Conservation (phyloP, 2,113 vertebrate species). For the Parotia lawesii region DNA sequence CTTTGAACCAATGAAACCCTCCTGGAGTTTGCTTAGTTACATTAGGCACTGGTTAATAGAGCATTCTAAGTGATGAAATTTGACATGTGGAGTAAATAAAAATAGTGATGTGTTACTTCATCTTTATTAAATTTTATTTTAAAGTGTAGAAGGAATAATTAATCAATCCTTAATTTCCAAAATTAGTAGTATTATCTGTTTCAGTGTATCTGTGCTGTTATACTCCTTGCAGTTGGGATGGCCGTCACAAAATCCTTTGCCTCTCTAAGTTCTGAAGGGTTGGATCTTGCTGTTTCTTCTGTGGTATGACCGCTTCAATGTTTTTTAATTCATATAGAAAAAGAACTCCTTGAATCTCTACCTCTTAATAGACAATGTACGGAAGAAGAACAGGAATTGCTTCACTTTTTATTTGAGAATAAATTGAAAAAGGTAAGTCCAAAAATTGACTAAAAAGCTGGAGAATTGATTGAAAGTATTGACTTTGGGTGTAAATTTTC, state of each 20-base stretch:
- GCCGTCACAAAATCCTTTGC: background rate
- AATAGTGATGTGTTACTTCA: background rate
- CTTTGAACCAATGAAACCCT: background rate
- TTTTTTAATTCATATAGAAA: slow-evolving; percentile 75
- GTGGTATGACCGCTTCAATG: background rate
- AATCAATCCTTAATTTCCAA: background rate
- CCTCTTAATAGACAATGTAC: slow-evolving; percentile 90
- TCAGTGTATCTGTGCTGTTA: background rate
- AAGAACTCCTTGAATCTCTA: slow-evolving; percentile 94
- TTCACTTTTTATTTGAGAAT: slow-evolving; percentile 96
- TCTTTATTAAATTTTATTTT: background rate
- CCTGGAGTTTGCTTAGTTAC: background rate
- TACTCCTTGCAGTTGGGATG: background rate
- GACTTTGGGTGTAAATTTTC: background rate
- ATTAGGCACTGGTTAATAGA: background rate
- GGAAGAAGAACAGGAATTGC: slow-evolving; percentile 90
- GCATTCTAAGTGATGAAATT: background rate
- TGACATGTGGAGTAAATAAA: background rate
- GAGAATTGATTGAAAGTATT: background rate
- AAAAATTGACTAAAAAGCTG: background rate
- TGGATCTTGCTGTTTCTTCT: background rate
- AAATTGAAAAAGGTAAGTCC: slow-evolving; percentile 93
- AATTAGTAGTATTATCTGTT: background rate
- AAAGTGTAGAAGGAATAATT: background rate
- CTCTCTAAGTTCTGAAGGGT: background rate